Evolutionary conservation across 2,888 invertebrate genomes (phyloP).

Genomic region (Latheticus oryzae): DNA sequence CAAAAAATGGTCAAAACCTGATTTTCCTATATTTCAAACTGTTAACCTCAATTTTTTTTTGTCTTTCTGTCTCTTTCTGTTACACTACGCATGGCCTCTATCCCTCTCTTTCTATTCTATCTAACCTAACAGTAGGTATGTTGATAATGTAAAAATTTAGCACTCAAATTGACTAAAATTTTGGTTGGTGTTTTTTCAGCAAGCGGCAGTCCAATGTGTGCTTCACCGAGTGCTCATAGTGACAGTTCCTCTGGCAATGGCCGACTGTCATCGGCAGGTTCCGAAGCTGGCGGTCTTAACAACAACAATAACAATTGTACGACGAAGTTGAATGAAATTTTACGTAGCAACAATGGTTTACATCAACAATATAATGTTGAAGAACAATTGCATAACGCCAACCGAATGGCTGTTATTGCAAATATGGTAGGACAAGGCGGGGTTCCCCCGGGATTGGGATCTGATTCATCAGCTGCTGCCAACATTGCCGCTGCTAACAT

Average conservation of each 20-base stretch:
- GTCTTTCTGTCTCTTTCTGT: neutral
- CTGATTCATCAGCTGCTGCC: constrained; percentile 69
- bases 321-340: constrained; percentile 68
- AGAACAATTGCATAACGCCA: constrained; percentile 68
- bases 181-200: constrained; percentile 54
- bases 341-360: constrained; percentile 71
- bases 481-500: constrained; percentile 78
- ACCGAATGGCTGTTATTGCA: constrained; percentile 78
- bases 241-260: constrained; percentile 88
- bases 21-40: neutral
- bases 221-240: constrained; percentile 87
- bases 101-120: neutral
- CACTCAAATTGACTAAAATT: neutral
- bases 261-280: constrained; percentile 82
- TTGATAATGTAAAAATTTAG: neutral
- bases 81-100: constrained; percentile 1
- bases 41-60: neutral
- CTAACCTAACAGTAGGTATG: constrained; percentile 25
- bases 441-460: constrained; percentile 69
- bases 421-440: constrained; percentile 75
- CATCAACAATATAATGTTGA: constrained; percentile 75
- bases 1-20: no score
- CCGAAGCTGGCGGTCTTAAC: constrained; percentile 78
- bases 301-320: constrained; percentile 78
- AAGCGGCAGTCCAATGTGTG: constrained; percentile 76